Evolutionary conservation across 2,113 vertebrate genomes (phyloP), one percentile per base, ranked within the genome.

Genomic region (Channa argus): DNA sequence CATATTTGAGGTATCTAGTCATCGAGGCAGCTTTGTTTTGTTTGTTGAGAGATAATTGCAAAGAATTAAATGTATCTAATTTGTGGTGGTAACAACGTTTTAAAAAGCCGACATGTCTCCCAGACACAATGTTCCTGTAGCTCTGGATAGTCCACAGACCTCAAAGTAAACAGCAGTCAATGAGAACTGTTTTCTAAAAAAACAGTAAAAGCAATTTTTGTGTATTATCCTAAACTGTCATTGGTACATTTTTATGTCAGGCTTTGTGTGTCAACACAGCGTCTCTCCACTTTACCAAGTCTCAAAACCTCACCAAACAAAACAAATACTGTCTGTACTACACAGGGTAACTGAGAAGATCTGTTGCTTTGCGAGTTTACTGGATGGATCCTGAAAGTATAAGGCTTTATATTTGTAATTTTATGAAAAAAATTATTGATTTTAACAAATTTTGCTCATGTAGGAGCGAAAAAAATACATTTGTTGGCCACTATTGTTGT

Each of bases 21-120:
- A 51, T 56, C 44, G 7, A 12, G n/a, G 51, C 45, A 55, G 2
- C 54, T 63, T 37, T 14, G 39, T 8, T 59, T 59, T 63, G 64
- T 47, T 65, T 39, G 39, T 46, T 60, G 66, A 63, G 72, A 34
- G 12, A 38, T 46, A 34, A 71, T 61, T 39, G 39, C 41, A 9
- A n/a, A 51, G 13, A 44, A 63, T 56, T 12, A 47, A 45, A 34
- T 3, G 4, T 39, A 64, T 64, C 65, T 33, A 4, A 45, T n/a
- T 37, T 64, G 66, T 3, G 14, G 52, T 45, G 45, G 10, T 50
- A 12, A 50, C 41, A 52, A 14, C 41, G 43, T 56, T 4, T 51
- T 45, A 43, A 50, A 43, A 15, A 41, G 7, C 2, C 37, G 46
- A 70, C 33, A n/a, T 11, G 45, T 50, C 24, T 38, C 46, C 9